These are phyloP conservation scores for Saguinus imperator DNA, from an alignment of 2,113 vertebrate genomes.

Conservation along the genomic window DNA sequence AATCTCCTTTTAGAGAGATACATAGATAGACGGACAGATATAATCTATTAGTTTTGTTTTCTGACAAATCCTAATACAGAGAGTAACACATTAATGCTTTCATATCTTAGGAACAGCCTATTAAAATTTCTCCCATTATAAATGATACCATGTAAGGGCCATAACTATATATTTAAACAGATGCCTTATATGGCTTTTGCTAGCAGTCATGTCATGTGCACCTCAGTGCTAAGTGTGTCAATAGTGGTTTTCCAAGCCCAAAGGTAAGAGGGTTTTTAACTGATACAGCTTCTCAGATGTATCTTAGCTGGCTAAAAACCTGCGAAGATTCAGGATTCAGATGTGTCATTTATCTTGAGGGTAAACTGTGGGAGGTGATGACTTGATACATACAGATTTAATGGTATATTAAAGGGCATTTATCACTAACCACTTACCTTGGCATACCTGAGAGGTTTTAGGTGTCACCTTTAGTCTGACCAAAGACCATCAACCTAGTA, in stretches of 20 bases:
- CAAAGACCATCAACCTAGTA: background rate
- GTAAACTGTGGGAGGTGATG: background rate
- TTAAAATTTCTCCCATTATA: background rate
- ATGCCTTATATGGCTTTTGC: background rate
- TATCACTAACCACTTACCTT: background rate
- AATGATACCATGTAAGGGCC: background rate
- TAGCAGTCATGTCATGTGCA: background rate
- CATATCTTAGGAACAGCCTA: background rate
- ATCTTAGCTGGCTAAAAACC: background rate
- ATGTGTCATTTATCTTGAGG: background rate
- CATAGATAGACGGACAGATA: background rate
- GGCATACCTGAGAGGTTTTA: background rate
- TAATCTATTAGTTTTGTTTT: background rate
- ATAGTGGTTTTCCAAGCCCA: background rate
- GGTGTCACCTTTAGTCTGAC: background rate
- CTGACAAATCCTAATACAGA: background rate
- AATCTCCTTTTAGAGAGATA: background rate
- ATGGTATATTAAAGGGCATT: background rate
- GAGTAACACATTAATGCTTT: background rate
- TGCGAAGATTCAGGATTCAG: conserved; percentile 1
- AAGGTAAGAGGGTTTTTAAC: background rate
- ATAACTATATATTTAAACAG: background rate
- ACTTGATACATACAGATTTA: background rate
- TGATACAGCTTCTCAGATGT: background rate
- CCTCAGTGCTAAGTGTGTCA: background rate